Base-by-base conservation (phyloP, 2,888 invertebrate genomes). In the Patella caerulea region DNA sequence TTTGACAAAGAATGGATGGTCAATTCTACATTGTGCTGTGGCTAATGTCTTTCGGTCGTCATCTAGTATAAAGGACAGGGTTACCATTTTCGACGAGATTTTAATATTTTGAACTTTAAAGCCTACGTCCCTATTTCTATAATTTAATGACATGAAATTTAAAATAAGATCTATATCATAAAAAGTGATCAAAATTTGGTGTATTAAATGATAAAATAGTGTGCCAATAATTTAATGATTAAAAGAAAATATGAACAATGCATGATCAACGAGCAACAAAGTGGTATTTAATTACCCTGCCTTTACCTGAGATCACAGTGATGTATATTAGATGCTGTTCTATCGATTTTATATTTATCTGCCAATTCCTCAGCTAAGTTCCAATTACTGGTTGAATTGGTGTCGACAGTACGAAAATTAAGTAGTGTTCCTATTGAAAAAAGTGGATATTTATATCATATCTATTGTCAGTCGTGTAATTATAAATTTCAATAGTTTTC, bases 1-100 rank as follows among this genome's bases (percentile, higher is more conserved):
- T 81, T 86, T 89, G 24, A 92, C 91, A 84, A 90, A 91, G 85
- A 92, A 92, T 19, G 91, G 91, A 81, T 92, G 91, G 78, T 90
- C 87, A 15, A 85, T 82, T 5, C 86, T 80, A 78, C 91, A 90
- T 71, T 87, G 83, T 19, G 88, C 91, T 55, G 85, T 65, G 17
- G 76, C 45, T 9, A 45, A 45, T 1, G 45, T 45, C 9, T 45
- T 45, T 7, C 45, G 45, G 9, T 45, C 45, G 45, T 45, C 45
- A 45, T 45, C 45, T 45, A 45, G 9, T 45, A 7, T 7, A 45
- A 45, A 45, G 45, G 45, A 45, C 9, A 45, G 45, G 7, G 45
- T 45, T 45, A 45, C 45, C 1, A 45, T 45, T 45, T 45, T 45
- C 9, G 9, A 45, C 7, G 9, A 45, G 45, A 45, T 9, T 45